A percentile compares a stretch with the other conserved stretches of the same genome.
Conservation (phyloP, 1,140 invertebrate species). For the Monomorium pharaonis region DNA sequence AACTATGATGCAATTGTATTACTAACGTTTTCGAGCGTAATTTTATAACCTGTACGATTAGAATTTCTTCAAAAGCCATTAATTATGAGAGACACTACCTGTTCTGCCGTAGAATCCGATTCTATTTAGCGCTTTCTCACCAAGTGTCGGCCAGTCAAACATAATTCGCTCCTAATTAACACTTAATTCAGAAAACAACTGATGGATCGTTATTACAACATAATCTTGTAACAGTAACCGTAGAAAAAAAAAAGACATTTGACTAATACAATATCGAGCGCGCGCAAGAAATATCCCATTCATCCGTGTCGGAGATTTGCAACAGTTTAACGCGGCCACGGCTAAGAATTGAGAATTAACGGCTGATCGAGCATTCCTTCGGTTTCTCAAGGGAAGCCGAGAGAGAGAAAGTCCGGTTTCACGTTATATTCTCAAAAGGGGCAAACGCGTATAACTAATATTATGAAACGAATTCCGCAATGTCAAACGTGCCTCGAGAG, state of each 20-base stretch:
- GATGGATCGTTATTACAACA: neutral
- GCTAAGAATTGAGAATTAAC: conserved; percentile 39
- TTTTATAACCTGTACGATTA: neutral
- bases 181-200: neutral
- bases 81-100: neutral
- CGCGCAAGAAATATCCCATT: conserved; percentile 33
- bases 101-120: neutral
- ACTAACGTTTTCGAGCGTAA: neutral
- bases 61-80: neutral
- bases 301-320: conserved; percentile 48
- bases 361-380: conserved; percentile 41
- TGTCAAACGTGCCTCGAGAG: conserved; percentile 62
- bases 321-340: conserved; percentile 53
- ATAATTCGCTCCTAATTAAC: conserved; percentile 13
- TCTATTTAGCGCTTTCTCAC: neutral
- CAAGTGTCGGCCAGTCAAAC: neutral
- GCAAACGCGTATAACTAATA: conserved; percentile 67
- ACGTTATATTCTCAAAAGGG: conserved; percentile 57
- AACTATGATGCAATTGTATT: neutral
- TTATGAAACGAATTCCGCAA: conserved; percentile 71
- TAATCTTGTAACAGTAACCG: neutral
- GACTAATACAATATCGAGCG: neutral
- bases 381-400: conserved; percentile 59
- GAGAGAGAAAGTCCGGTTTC: conserved; percentile 69
- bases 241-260: conserved; percentile 12